phyloP scores from a whole-genome alignment of 1,140 invertebrate species.

The Brachionus sp. region DNA sequence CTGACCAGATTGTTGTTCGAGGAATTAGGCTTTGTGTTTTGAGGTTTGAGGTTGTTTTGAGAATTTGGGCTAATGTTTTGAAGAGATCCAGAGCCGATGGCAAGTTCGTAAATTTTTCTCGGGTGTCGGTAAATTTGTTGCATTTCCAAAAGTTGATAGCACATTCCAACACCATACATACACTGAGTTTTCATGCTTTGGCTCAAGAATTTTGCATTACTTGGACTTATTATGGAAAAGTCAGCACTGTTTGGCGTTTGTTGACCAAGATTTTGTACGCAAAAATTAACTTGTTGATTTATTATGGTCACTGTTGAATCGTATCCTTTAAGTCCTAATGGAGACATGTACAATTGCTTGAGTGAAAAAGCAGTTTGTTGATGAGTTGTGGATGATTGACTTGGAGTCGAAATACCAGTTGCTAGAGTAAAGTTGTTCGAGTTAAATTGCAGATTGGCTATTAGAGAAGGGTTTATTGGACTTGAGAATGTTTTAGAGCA shows the following conservation, averaged over 20 bases:
- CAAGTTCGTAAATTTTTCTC: conserved; percentile 33
- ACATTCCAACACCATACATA: conserved; percentile 1
- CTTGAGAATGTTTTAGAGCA: neutral
- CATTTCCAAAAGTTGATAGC: conserved; percentile 27
- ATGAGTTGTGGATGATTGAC: neutral
- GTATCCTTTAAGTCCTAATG: neutral
- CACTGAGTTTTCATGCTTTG: neutral
- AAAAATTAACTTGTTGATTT: conserved; percentile 35
- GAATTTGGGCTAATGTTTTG: conserved; percentile 31
- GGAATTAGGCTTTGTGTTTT: neutral
- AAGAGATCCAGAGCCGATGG: neutral
- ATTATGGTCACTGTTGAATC: neutral
- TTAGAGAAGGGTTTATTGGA: neutral
- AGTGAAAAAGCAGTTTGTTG: neutral
- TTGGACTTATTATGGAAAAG: conserved; percentile 4
- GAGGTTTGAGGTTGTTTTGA: neutral
- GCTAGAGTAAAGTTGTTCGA: neutral
- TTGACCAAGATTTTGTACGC: neutral
- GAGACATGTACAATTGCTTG: conserved; percentile 7
- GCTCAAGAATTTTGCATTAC: neutral
- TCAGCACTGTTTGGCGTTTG: neutral
- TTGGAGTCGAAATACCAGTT: neutral
- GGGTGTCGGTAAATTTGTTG: conserved; percentile 41
- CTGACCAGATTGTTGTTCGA: neutral
- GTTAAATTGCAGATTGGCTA: conserved; percentile 19